Base-by-base conservation (phyloP, 1,140 invertebrate species). In the Eurytemora carolleeae region DNA sequence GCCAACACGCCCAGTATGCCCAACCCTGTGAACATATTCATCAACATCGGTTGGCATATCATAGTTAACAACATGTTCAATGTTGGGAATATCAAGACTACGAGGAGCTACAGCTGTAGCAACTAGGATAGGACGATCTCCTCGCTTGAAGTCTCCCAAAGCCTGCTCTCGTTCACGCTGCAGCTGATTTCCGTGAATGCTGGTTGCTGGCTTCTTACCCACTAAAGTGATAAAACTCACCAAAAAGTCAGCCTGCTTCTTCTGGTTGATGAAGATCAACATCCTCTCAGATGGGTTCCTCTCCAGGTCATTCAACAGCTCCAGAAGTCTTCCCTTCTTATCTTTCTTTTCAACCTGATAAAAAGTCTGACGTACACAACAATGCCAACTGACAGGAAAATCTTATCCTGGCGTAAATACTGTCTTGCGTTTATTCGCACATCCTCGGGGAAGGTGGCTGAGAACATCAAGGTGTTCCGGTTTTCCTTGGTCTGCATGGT, bases 21-120 rank as follows among this genome's bases (percentile, higher is more conserved):
- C 93, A 68, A 96, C 95, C 54, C 92, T 77, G 74, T 97, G 93
- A 2, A 95, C 88, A 70, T 97, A 97, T 63, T 93, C 88, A 64
- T 93, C 88, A 63, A 94, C 85, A 22, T 76, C 76, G 60, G 81
- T 82, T 0, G 92, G 91, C 64, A 96, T 69, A 71, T 96, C 91
- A 69, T 82, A 96, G 70, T 96, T 96, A 2, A 97, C 81, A 0
- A 96, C 92, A 67, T 89, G 84, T 56, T 80, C 77, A 0, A 93
- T 84, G 59, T 83, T 81, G 55, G 81, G 81, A 54, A 91, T 89
- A 71, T 91, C 86, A 15, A 91, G 70, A 16, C 92, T 92, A 59
- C 92, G 74, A 0, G 90, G 86, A 18, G 89, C 89, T 1, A 96
- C 91, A n/a, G 86, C 85, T 1, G 92, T 96, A 0, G 90, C 90